These are phyloP conservation scores for Sciurus vulgaris DNA, from an alignment of 2,797 vertebrate species.

Conservation along the genomic window DNA sequence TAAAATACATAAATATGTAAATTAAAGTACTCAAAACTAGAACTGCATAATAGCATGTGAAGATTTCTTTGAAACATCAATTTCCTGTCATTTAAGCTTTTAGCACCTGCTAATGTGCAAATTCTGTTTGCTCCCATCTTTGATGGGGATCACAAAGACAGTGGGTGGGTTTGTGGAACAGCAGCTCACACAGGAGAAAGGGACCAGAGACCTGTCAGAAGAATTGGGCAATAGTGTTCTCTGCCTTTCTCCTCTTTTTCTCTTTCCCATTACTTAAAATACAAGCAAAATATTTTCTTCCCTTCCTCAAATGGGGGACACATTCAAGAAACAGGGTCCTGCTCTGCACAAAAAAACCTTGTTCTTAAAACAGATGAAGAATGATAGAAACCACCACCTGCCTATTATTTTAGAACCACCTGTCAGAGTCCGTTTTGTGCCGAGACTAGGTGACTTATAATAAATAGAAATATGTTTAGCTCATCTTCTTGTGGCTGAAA, in stretches of 20 bases:
- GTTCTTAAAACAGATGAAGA: background rate
- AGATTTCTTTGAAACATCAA: conserved; percentile 2
- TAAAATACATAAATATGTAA: background rate
- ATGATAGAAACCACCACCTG: too few species aligned
- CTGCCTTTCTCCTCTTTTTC: background rate
- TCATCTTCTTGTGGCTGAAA: background rate
- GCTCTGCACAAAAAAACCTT: background rate
- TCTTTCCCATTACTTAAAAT: background rate
- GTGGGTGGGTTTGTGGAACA: background rate
- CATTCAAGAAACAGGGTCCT: background rate
- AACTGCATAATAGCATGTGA: background rate
- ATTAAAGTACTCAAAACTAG: background rate
- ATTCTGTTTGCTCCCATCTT: background rate
- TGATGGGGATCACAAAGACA: background rate
- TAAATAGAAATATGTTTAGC: background rate
- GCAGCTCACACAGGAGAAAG: background rate
- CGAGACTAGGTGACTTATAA: background rate
- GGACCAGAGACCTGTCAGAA: background rate
- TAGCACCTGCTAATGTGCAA: background rate
- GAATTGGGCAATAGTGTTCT: background rate
- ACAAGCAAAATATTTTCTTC: background rate
- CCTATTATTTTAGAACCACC: background rate
- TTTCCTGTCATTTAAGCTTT: background rate
- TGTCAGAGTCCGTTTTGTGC: background rate
- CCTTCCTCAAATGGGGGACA: background rate